Conservation (phyloP, 2,888 invertebrate genomes). For the Cataglyphis livida region DNA sequence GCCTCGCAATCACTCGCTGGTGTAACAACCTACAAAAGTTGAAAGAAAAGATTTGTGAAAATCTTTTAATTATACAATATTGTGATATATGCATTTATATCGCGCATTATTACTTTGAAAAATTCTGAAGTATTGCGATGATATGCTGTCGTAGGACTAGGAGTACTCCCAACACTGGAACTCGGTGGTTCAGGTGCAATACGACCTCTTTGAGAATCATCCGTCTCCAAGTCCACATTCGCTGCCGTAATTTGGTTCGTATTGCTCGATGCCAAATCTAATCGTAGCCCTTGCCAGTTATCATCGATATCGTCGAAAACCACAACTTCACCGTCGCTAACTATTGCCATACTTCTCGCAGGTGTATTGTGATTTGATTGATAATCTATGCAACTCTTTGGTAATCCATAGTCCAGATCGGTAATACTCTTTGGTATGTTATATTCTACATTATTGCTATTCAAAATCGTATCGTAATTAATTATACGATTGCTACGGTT, state of each 20-base stretch:
- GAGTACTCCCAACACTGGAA: slow-evolving; percentile 84
- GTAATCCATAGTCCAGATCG: slow-evolving; percentile 84
- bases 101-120: slow-evolving; percentile 84
- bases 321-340: slow-evolving; percentile 92
- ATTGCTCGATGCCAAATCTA: slow-evolving; percentile 80
- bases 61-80: neutral
- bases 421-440: slow-evolving; percentile 83
- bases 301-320: slow-evolving; percentile 95
- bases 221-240: slow-evolving; percentile 77
- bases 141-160: slow-evolving; percentile 83
- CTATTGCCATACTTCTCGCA: slow-evolving; percentile 85
- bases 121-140: slow-evolving; percentile 86
- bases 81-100: neutral
- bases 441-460: slow-evolving; percentile 85
- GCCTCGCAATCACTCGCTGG: slow-evolving; percentile 83
- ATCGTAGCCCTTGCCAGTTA: slow-evolving; percentile 90
- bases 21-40: slow-evolving; percentile 78
- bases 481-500: slow-evolving; percentile 81
- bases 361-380: slow-evolving; percentile 83
- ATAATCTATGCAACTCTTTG: slow-evolving; percentile 84
- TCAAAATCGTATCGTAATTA: slow-evolving; percentile 83
- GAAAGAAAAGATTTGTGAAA: neutral
- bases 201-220: slow-evolving; percentile 79
- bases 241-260: slow-evolving; percentile 74
- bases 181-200: slow-evolving; percentile 82